phyloP scores from a whole-genome alignment of 2,797 vertebrate species.

The Dryobates pubescens region DNA sequence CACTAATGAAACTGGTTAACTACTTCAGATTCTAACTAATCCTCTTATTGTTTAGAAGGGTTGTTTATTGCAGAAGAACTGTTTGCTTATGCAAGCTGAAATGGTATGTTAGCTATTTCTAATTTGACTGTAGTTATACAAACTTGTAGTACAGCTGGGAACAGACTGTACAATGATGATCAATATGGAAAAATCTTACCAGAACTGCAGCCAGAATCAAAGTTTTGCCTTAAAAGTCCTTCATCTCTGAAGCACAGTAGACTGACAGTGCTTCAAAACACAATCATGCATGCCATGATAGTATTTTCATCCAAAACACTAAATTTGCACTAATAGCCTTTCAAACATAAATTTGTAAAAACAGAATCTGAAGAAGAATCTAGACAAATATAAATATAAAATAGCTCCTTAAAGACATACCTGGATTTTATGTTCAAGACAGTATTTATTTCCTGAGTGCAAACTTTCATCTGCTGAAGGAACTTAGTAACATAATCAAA shows the following conservation, averaged over 20 bases:
- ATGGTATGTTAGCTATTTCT: neutral
- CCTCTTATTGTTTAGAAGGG: neutral
- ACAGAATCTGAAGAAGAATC: neutral
- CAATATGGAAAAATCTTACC: neutral
- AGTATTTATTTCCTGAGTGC: conserved; percentile 75
- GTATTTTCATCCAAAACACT: neutral
- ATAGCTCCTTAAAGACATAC: conserved; percentile 53
- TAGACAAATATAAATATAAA: neutral
- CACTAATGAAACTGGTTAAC: neutral
- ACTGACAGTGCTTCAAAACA: neutral
- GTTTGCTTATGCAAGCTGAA: neutral
- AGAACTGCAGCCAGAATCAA: neutral
- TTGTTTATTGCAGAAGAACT: neutral
- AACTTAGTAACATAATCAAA: conserved; percentile 77
- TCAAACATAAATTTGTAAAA: neutral
- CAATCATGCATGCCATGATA: neutral
- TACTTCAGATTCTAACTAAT: neutral
- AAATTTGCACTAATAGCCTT: neutral
- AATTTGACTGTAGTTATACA: neutral
- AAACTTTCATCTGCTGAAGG: conserved; percentile 75
- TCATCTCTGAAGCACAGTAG: neutral
- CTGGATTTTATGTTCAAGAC: conserved; percentile 79
- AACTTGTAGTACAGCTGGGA: neutral
- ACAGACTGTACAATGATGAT: neutral
- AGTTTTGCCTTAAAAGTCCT: neutral